Base-by-base conservation (phyloP, 2,888 invertebrate species). In the Neelides folsomi region DNA sequence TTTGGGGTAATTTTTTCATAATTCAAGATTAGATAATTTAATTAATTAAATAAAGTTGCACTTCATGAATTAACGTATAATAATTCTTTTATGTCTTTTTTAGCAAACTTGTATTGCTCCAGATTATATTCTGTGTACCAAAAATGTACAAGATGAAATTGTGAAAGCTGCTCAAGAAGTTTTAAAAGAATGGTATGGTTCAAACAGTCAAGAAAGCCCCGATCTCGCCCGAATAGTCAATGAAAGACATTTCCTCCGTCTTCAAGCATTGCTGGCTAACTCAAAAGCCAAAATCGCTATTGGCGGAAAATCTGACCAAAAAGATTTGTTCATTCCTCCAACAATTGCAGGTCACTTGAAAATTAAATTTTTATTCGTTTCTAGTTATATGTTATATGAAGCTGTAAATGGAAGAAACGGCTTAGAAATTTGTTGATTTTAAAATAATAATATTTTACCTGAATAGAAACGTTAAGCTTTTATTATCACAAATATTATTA, bases 21-120 rank as follows among this genome's bases (percentile, higher is more conserved):
- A 46, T 34, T 10, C 27, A 36, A 10, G 36, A 35, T 13, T 45
- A 36, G n/a, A n/a, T n/a, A n/a, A n/a, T n/a, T n/a, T n/a, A n/a
- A n/a, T n/a, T n/a, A n/a, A n/a, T n/a, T n/a, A n/a, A n/a, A n/a
- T n/a, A n/a, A n/a, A n/a, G n/a, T n/a, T n/a, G n/a, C n/a, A n/a
- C n/a, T n/a, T n/a, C n/a, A n/a, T n/a, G n/a, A n/a, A n/a, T n/a
- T n/a, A n/a, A n/a, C n/a, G n/a, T n/a, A n/a, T n/a, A n/a, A n/a
- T n/a, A n/a, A n/a, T 20, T 20, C 4, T 46, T 48, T 48, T 20
- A 4, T 2, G 15, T 15, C 15, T 48, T 19, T 39, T 47, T 34
- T 34, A 47, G 76, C 95, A 97, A 73, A 94, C 93, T 0, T 97
- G 97, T 71, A 85, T 98, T 58, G 90, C 94, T 0, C 95, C 95